These are phyloP conservation scores for Monodelphis domestica DNA, from an alignment of 2,797 vertebrate species.

Conservation along the genomic window DNA sequence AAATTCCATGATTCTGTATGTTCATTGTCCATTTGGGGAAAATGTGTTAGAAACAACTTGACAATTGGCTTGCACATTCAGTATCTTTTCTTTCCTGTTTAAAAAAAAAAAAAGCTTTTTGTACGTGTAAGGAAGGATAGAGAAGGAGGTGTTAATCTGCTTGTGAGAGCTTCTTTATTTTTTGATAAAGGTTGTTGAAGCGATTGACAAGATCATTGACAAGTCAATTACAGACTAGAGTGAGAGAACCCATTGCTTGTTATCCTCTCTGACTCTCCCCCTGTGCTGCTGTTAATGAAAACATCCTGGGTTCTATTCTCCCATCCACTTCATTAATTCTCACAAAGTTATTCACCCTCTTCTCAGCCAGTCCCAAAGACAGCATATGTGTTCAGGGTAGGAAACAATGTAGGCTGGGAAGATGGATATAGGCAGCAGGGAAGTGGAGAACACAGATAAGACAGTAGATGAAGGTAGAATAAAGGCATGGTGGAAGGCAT, in stretches of 20 bases:
- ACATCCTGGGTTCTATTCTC: background rate
- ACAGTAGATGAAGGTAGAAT: background rate
- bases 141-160: slow-evolving; percentile 11
- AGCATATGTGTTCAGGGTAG: background rate
- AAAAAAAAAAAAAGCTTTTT: background rate
- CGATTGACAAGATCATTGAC: background rate
- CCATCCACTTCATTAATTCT: background rate
- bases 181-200: slow-evolving; percentile 28
- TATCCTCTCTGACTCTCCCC: background rate
- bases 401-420: background rate
- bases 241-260: slow-evolving; percentile 6
- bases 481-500: slow-evolving; percentile 3
- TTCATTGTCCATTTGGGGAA: background rate
- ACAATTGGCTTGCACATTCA: background rate
- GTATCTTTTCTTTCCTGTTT: background rate
- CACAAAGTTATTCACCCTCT: background rate
- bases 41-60: background rate
- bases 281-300: slow-evolving; percentile 4
- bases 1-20: background rate
- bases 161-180: background rate
- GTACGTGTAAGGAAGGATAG: background rate
- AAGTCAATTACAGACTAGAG: slow-evolving; percentile 7
- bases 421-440: background rate
- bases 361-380: background rate
- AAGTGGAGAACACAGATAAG: background rate